Percentiles rank a stretch among this genome's conserved stretches.
These are phyloP conservation scores for Chondrosia reniformis DNA, from an alignment of 37 sponge, comb jelly and placozoan species.

Conservation along the genomic window DNA sequence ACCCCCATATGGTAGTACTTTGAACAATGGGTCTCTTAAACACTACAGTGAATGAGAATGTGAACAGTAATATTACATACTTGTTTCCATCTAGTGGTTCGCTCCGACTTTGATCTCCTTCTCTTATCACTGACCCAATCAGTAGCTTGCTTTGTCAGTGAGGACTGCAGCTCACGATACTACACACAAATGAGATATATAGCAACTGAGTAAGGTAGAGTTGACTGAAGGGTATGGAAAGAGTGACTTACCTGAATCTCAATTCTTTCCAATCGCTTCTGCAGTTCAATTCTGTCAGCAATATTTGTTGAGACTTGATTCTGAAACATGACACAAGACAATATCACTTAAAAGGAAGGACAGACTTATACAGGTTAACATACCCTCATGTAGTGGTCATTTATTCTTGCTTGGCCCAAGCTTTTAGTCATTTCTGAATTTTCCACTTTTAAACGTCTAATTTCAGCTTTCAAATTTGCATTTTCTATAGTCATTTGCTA, in stretches of 20 bases:
- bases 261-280: constrained; percentile 67
- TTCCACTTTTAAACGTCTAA: constrained; percentile 52
- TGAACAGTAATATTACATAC: constrained; percentile 20
- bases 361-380: background rate
- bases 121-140: constrained; percentile 72
- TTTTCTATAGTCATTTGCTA: constrained; percentile 74
- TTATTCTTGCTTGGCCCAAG: constrained; percentile 49
- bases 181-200: background rate
- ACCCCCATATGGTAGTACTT: background rate
- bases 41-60: background rate
- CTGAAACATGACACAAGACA: constrained; percentile 18
- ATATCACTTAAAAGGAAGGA: background rate
- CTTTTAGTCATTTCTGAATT: constrained; percentile 55
- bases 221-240: background rate
- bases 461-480: constrained; percentile 68
- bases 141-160: constrained; percentile 62
- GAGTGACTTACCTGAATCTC: constrained; percentile 46
- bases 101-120: constrained; percentile 27
- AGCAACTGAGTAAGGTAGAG: too few relatives aligned
- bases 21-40: background rate
- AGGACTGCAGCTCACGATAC: constrained; percentile 67
- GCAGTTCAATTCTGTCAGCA: constrained; percentile 71
- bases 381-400: constrained; percentile 81
- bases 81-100: constrained; percentile 40
- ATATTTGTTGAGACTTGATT: constrained; percentile 67